Base-by-base conservation (phyloP, 23 tunicate genomes). In the Styela clava region DNA sequence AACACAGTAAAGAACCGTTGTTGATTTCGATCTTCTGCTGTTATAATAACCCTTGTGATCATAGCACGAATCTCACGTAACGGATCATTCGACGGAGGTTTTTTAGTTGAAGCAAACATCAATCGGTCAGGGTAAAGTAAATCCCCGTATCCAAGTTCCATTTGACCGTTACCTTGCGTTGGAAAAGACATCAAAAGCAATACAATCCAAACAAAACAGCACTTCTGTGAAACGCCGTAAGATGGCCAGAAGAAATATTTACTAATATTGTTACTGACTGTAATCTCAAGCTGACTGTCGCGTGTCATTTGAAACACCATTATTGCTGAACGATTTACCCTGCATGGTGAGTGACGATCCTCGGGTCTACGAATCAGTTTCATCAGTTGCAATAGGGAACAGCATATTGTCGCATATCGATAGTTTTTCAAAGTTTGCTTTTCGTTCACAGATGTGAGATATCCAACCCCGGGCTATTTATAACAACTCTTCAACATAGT, bases 1-100 rank as follows among this genome's bases (percentile, higher is more conserved):
- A 76, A 76, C 37, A 76, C 81, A 23, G 81, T 76, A 16, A 76
- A 76, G 44, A 44, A 52, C 16, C 81, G 23, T 7, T 44, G 27
- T 44, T 76, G 32, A 44, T 24, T 56, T 9, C 81, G 81, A 0
- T 64, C 81, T 44, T 44, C 24, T 12, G 44, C 81, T 20, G 67
- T 52, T 35, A 76, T 52, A 24, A 44, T 24, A 16, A 64, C 81
- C 65, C 65, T 25, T 27, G 67, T 36, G 27, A 64, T 76, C 28
- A 76, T 33, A 25, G 73, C 28, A 35, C 81, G 68, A 7, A 76
- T 44, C 12, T 44, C 37, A 25, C 37, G 81, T 44, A 76, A 16
- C 31, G 71, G 71, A 67, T 67, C 71, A 5, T 44, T 12, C 12
- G 12, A 44, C 7, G 56, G 7, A 5, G 56, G 56, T 5, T 44